Evolutionary conservation across 2,888 invertebrate species (phyloP).

Genomic region (Xiphydria camelus): DNA sequence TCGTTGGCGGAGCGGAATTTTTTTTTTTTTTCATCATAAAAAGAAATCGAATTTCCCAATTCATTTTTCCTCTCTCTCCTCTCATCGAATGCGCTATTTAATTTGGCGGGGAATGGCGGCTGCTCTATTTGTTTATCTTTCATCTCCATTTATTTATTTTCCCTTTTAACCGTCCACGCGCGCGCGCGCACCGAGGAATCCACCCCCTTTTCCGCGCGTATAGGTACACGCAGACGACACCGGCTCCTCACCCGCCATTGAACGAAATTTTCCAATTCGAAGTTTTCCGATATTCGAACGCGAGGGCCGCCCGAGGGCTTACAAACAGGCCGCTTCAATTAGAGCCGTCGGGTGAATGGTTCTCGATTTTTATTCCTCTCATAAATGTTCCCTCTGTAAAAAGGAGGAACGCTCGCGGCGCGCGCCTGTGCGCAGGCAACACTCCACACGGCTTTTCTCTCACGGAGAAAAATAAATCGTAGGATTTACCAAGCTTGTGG

Average conservation of each 20-base stretch:
- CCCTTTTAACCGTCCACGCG: not conserved
- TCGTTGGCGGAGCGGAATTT: too few relatives aligned
- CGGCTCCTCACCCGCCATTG: not conserved
- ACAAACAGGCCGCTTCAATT: conserved; percentile 39
- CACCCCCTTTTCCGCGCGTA: not conserved
- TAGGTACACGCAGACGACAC: not conserved
- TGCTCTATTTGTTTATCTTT: not conserved
- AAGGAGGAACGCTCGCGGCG: too few relatives aligned
- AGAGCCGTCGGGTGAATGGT: conserved; percentile 37
- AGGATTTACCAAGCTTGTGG: too few relatives aligned
- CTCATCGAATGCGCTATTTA: conserved; percentile 36
- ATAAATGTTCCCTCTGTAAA: too few relatives aligned
- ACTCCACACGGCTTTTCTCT: too few relatives aligned
- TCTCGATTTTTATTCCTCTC: conserved; percentile 10
- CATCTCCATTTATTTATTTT: not conserved
- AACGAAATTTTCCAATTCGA: conserved; percentile 3
- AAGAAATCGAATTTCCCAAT: too few relatives aligned
- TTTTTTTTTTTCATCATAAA: too few relatives aligned
- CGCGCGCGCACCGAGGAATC: not conserved
- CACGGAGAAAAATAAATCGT: too few relatives aligned
- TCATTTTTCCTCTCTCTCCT: too few relatives aligned
- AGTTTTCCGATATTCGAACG: conserved; percentile 8
- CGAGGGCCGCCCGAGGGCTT: too few relatives aligned
- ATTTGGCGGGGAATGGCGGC: conserved; percentile 23
- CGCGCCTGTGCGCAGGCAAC: too few relatives aligned